Percentiles rank a stretch among this genome's conserved stretches.
Evolutionary conservation across 1,140 invertebrate genomes (phyloP).

Genomic region (Leptoteleia sp.): DNA sequence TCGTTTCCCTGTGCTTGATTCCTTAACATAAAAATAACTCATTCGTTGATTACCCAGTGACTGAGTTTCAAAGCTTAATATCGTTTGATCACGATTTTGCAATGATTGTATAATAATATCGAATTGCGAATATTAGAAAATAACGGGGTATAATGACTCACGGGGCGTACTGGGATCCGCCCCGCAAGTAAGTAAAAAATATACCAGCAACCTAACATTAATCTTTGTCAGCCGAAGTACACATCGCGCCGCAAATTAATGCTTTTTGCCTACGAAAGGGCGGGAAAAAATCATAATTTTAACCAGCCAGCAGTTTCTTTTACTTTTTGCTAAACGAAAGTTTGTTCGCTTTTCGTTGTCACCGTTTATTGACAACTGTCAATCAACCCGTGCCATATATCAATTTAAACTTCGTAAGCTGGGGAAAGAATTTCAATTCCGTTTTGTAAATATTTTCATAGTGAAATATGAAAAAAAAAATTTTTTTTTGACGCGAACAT

Average conservation of each 20-base stretch:
- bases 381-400: not conserved
- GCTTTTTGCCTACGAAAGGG: conserved; percentile 21
- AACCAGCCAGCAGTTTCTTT: conserved; percentile 10
- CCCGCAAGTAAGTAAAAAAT: conserved; percentile 45
- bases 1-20: conserved; percentile 15
- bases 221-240: conserved; percentile 47
- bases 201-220: conserved; percentile 44
- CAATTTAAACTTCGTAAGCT: too few relatives aligned
- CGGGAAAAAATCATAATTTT: conserved; percentile 33
- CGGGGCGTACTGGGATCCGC: conserved; percentile 27
- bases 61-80: conserved; percentile 1
- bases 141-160: conserved; percentile 49
- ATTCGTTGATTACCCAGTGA: conserved; percentile 1
- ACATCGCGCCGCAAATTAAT: conserved; percentile 40
- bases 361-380: conserved; percentile 3
- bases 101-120: conserved; percentile 35
- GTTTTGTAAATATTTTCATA: too few relatives aligned
- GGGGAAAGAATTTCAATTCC: too few relatives aligned
- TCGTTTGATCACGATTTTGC: conserved; percentile 11
- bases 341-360: not conserved
- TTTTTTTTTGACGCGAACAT: too few relatives aligned
- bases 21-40: conserved; percentile 10
- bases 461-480: too few relatives aligned
- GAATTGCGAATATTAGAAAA: conserved; percentile 50
- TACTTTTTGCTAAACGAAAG: not conserved